These are phyloP conservation scores for Plagodis dolabraria DNA, from an alignment of 2,888 invertebrate species.

Conservation along the genomic window DNA sequence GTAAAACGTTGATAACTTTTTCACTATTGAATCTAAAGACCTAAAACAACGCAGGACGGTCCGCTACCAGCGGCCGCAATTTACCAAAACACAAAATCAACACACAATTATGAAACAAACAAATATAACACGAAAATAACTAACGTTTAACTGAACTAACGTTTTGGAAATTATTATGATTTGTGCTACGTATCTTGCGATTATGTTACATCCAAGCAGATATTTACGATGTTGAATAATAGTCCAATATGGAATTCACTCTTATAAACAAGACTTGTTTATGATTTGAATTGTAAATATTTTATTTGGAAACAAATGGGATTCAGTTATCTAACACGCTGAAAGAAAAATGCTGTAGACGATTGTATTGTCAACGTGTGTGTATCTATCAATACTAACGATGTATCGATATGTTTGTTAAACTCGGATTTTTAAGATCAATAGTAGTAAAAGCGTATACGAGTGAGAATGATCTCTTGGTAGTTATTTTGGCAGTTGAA, in stretches of 20 bases:
- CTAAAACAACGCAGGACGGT: no score
- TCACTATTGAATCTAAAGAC: no score
- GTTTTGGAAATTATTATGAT: no score
- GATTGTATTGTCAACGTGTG: constrained; percentile 6
- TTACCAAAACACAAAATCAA: no score
- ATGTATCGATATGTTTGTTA: background rate
- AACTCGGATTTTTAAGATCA: background rate
- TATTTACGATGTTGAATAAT: constrained; percentile 10
- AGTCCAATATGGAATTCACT: constrained; percentile 17
- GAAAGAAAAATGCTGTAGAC: background rate
- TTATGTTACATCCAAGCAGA: constrained; percentile 5
- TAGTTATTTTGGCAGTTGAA: no score
- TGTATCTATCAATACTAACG: background rate
- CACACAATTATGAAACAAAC: no score
- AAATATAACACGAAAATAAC: no score
- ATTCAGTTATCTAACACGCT: constrained; percentile 12
- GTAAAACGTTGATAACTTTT: no score
- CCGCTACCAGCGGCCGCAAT: no score
- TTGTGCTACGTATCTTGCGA: constrained; percentile 8
- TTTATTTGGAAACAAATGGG: constrained; percentile 16
- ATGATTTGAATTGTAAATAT: background rate
- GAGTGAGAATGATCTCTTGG: no score
- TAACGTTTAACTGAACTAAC: no score
- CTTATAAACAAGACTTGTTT: constrained; percentile 11
- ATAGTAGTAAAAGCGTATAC: background rate